These are phyloP conservation scores for Perdita meconis DNA, from an alignment of 2,888 invertebrate species.

Conservation along the genomic window DNA sequence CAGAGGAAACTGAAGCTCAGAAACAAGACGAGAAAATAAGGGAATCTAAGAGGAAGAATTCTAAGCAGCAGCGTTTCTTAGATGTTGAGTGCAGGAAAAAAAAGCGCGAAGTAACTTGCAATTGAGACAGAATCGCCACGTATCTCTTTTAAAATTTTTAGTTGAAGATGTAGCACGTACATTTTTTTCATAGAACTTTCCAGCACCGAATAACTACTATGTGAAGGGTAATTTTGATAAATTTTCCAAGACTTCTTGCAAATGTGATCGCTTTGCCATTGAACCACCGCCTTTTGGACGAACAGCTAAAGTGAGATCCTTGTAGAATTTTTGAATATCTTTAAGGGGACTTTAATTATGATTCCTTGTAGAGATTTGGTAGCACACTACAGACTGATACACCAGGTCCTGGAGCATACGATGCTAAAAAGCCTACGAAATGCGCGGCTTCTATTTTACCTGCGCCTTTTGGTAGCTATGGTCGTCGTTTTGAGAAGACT, in stretches of 20 bases:
- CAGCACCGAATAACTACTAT: slow-evolving; percentile 69
- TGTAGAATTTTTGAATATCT: too few relatives aligned
- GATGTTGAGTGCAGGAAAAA: slow-evolving; percentile 65
- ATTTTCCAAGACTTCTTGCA: slow-evolving; percentile 44
- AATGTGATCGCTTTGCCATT: slow-evolving; percentile 47
- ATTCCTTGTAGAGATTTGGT: slow-evolving; percentile 48
- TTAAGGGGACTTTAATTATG: not conserved
- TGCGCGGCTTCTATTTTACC: slow-evolving; percentile 40
- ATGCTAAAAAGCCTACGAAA: not conserved
- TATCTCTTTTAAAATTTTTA: slow-evolving; percentile 1
- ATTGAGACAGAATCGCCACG: not conserved
- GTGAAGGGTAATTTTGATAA: slow-evolving; percentile 67
- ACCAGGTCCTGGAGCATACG: slow-evolving; percentile 57
- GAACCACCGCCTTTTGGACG: slow-evolving; percentile 47
- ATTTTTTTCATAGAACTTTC: slow-evolving; percentile 61
- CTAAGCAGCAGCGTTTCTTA: slow-evolving; percentile 66
- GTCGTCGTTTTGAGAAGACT: slow-evolving; percentile 35
- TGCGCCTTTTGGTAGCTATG: slow-evolving; percentile 48
- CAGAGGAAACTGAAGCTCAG: slow-evolving; percentile 41
- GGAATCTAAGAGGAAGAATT: slow-evolving; percentile 61
- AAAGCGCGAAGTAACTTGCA: slow-evolving; percentile 65
- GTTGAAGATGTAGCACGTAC: not conserved
- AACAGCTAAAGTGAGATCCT: slow-evolving; percentile 42
- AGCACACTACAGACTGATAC: slow-evolving; percentile 1
- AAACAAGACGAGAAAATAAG: slow-evolving; percentile 62